These are phyloP conservation scores for Hemichromis elongatus DNA, from an alignment of 2,113 vertebrate genomes.

Conservation along the genomic window DNA sequence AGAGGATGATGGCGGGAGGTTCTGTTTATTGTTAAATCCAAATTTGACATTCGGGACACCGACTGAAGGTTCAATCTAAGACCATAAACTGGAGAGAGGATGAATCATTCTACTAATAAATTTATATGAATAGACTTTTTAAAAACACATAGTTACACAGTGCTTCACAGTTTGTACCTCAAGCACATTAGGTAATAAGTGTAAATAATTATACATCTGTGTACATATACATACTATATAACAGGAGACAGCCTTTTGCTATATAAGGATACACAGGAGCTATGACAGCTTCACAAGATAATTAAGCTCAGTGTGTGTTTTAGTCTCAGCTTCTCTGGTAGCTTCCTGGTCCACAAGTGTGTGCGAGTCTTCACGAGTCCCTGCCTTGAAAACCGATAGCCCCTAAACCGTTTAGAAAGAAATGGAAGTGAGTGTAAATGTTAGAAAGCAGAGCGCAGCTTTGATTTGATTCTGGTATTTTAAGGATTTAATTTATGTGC, in stretches of 20 bases:
- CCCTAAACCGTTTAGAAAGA: neutral
- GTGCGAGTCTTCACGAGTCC: neutral
- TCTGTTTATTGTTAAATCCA: neutral
- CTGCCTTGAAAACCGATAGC: neutral
- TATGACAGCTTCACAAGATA: neutral
- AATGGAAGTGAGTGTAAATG: neutral
- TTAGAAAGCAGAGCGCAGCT: neutral
- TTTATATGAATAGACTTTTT: neutral
- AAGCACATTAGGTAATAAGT: neutral
- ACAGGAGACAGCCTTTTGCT: neutral
- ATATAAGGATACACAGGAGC: neutral
- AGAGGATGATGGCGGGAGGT: neutral
- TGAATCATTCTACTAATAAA: neutral
- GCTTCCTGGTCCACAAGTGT: neutral
- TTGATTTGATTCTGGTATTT: neutral
- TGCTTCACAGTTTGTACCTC: neutral
- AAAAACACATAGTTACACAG: neutral
- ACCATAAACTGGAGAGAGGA: neutral
- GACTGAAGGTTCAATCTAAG: neutral
- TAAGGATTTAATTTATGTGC: accelerated
- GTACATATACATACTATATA: neutral
- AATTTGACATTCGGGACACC: neutral
- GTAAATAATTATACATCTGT: neutral
- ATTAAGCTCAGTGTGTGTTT: neutral
- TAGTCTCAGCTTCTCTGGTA: neutral